Conservation (phyloP, 2,888 invertebrate genomes). For the Neelides folsomi region DNA sequence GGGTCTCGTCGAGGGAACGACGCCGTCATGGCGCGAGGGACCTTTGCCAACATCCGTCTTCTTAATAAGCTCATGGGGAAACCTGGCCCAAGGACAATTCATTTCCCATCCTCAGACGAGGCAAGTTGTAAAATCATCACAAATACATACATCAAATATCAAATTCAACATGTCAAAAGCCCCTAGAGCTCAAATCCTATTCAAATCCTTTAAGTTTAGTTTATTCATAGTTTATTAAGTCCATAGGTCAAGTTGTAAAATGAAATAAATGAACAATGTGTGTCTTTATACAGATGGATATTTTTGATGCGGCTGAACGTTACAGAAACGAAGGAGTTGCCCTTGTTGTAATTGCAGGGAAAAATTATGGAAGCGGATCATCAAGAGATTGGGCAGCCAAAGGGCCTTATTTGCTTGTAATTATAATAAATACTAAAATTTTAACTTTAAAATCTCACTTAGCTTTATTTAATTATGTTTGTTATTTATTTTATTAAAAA, state of each 20-base stretch:
- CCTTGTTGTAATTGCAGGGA: slow-evolving; percentile 79
- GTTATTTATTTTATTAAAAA: neutral
- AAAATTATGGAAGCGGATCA: slow-evolving; percentile 96
- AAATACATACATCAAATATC: too few species aligned
- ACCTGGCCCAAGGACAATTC: slow-evolving; percentile 71
- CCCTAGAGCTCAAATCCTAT: too few species aligned
- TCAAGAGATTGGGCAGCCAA: slow-evolving; percentile 99
- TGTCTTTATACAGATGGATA: slow-evolving; percentile 60
- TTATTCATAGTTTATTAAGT: neutral
- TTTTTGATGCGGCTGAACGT: slow-evolving; percentile 85
- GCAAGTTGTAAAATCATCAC: too few species aligned
- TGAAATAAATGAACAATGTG: neutral
- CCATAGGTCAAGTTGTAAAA: neutral
- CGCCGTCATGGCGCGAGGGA: slow-evolving; percentile 92
- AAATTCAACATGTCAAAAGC: too few species aligned
- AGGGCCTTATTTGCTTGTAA: slow-evolving; percentile 79
- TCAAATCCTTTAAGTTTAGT: too few species aligned
- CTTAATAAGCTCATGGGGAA: slow-evolving; percentile 73
- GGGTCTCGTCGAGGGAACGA: slow-evolving; percentile 95
- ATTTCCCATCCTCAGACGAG: slow-evolving; percentile 74
- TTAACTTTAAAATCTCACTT: neutral
- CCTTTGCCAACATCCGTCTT: slow-evolving; percentile 93
- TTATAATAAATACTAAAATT: slow-evolving; percentile 12
- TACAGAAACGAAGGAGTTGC: slow-evolving; percentile 63
- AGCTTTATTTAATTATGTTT: neutral